Conservation (phyloP, 2,888 invertebrate species). For the Tetranychus piercei region DNA sequence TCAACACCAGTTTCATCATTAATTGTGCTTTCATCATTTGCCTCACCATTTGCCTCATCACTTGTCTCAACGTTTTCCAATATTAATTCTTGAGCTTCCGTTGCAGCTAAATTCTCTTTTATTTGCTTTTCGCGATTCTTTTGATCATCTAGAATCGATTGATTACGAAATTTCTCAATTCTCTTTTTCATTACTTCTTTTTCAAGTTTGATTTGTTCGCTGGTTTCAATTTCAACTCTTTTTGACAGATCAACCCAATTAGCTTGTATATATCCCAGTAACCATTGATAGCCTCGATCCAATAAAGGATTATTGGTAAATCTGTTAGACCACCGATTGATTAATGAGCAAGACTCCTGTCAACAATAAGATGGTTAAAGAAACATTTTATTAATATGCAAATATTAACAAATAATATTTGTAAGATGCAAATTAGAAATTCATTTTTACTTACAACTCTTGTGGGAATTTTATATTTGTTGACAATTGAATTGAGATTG, state of each 20-base stretch:
- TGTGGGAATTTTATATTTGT: slow-evolving; percentile 56
- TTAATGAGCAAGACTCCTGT: slow-evolving; percentile 39
- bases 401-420: too few relatives aligned
- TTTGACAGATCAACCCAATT: slow-evolving; percentile 46
- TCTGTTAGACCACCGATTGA: slow-evolving; percentile 37
- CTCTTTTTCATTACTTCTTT: slow-evolving; percentile 37
- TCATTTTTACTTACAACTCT: slow-evolving; percentile 39
- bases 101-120: slow-evolving; percentile 27
- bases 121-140: slow-evolving; percentile 41
- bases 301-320: slow-evolving; percentile 42
- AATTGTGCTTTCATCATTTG: background rate
- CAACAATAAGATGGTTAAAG: background rate
- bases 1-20: background rate
- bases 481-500: slow-evolving; percentile 54
- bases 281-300: slow-evolving; percentile 48
- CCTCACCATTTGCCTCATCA: too few relatives aligned
- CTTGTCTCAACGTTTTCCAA: background rate
- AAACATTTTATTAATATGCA: background rate
- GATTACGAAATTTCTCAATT: slow-evolving; percentile 33
- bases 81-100: background rate
- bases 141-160: slow-evolving; percentile 39
- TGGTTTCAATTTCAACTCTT: slow-evolving; percentile 45
- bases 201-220: slow-evolving; percentile 38
- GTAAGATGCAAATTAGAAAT: background rate
- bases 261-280: slow-evolving; percentile 48